Evolutionary conservation across 2,888 invertebrate genomes (phyloP).

Genomic region (Drosophila algonquin): DNA sequence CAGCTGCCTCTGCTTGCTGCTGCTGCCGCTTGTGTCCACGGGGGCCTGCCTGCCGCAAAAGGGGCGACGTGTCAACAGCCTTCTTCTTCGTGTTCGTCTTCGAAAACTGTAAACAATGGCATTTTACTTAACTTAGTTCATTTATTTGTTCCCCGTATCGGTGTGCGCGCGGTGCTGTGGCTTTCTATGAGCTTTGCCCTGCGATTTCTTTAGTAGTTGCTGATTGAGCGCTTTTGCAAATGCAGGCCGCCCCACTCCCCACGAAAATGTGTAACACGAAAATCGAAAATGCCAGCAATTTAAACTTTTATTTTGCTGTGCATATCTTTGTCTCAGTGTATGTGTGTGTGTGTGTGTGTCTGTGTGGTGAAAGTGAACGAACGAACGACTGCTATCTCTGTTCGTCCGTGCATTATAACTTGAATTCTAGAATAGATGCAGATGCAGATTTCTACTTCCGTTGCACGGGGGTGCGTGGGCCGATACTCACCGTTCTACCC

Average conservation of each 20-base stretch:
- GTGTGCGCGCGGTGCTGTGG: slow-evolving; percentile 3
- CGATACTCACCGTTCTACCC: neutral
- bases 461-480: neutral
- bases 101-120: slow-evolving; percentile 71
- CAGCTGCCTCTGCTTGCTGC: slow-evolving; percentile 25
- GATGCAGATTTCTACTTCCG: neutral
- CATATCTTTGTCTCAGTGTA: slow-evolving; percentile 5
- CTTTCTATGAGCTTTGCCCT: slow-evolving; percentile 23
- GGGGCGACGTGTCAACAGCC: slow-evolving; percentile 72
- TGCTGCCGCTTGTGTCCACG: slow-evolving; percentile 11
- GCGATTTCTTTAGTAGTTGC: slow-evolving; percentile 31
- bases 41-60: slow-evolving; percentile 59
- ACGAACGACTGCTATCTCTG: slow-evolving; percentile 29
- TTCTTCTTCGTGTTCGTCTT: slow-evolving; percentile 30
- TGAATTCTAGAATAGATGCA: slow-evolving; percentile 28
- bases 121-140: slow-evolving; percentile 48
- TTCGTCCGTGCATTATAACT: slow-evolving; percentile 51
- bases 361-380: slow-evolving; percentile 72
- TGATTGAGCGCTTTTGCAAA: slow-evolving; percentile 53
- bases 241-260: slow-evolving; percentile 42
- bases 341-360: slow-evolving; percentile 63
- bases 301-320: slow-evolving; percentile 48
- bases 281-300: slow-evolving; percentile 61
- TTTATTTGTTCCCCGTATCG: slow-evolving; percentile 15
- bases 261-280: slow-evolving; percentile 43